A percentile compares a stretch with the other conserved stretches of the same genome.
These are phyloP conservation scores for Zaprionus bogoriensis DNA, from an alignment of 2,888 invertebrate species.

Conservation along the genomic window DNA sequence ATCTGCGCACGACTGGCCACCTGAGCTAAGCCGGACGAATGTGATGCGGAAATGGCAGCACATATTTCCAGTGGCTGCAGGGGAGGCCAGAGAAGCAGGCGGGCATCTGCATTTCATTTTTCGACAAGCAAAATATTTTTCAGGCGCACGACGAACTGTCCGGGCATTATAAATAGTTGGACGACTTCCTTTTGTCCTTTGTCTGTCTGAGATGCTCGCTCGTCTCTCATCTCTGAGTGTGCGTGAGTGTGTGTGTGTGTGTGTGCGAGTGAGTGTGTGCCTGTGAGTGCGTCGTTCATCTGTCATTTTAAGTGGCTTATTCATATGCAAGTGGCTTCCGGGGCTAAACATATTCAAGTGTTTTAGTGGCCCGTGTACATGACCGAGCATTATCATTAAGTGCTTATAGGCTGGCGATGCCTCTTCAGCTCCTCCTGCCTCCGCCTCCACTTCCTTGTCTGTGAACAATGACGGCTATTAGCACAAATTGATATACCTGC, in stretches of 20 bases:
- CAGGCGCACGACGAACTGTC: conserved; percentile 37
- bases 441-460: not conserved
- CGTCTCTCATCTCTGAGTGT: not conserved
- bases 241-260: conserved; percentile 1
- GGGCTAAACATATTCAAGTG: conserved; percentile 78
- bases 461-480: conserved; percentile 74
- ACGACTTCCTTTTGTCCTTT: conserved; percentile 69
- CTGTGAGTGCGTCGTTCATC: conserved; percentile 60
- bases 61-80: conserved; percentile 57
- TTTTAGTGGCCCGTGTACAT: conserved; percentile 74
- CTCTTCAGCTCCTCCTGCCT: not conserved
- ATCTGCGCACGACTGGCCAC: conserved; percentile 55
- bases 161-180: conserved; percentile 67
- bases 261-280: conserved; percentile 10
- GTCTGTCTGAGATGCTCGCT: conserved; percentile 32
- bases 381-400: conserved; percentile 79
- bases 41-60: conserved; percentile 44
- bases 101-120: conserved; percentile 75
- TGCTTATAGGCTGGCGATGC: conserved; percentile 67
- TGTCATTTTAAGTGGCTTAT: conserved; percentile 81
- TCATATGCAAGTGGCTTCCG: conserved; percentile 79
- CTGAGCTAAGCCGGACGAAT: conserved; percentile 56
- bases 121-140: conserved; percentile 67
- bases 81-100: too few species aligned
- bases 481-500: conserved; percentile 70